Evolutionary conservation across 2,797 vertebrate genomes (phyloP).

Genomic region (Phalanger gymnotis): DNA sequence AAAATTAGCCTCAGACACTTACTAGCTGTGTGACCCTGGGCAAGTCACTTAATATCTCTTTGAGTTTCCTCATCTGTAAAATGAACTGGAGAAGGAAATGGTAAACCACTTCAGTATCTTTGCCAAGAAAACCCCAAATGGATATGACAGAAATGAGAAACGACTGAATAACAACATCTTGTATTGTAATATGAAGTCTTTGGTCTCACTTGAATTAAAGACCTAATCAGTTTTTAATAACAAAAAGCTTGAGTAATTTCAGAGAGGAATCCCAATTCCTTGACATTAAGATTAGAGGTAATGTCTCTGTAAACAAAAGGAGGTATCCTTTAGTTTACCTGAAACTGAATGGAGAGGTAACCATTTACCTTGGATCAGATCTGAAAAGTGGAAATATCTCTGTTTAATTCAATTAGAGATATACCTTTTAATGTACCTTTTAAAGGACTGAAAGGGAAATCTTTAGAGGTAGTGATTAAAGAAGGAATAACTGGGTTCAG

Average conservation of each 20-base stretch:
- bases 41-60: not conserved
- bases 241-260: no score
- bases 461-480: not conserved
- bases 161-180: not conserved
- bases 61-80: not conserved
- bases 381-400: not conserved
- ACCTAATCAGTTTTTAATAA: no score
- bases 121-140: not conserved
- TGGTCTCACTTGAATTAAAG: no score
- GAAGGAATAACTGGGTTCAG: not conserved
- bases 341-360: not conserved
- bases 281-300: no score
- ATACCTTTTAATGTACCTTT: not conserved
- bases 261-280: no score
- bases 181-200: no score
- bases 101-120: no score
- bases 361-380: not conserved
- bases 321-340: not conserved
- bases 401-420: not conserved
- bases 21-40: not conserved
- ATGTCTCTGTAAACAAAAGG: not conserved
- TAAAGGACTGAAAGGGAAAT: not conserved
- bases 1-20: not conserved
- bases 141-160: not conserved
- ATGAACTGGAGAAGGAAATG: not conserved